These are phyloP conservation scores for Rhagoletis zephyria DNA, from an alignment of 1,140 invertebrate genomes.

Conservation along the genomic window DNA sequence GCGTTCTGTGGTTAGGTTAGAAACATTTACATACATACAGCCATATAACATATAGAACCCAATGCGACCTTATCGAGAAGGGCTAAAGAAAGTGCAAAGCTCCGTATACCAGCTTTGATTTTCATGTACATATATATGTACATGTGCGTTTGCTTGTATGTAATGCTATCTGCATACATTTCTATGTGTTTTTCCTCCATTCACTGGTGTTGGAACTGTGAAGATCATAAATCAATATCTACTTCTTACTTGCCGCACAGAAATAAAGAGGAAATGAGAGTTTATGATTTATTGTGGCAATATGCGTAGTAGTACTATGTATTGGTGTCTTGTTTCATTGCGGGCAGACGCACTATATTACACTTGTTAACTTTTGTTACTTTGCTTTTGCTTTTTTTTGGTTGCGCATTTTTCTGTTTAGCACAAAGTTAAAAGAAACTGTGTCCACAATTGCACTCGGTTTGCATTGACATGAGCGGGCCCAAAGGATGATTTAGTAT, in stretches of 20 bases:
- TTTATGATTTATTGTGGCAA: constrained; percentile 46
- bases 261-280: constrained; percentile 39
- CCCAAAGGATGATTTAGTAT: constrained; percentile 17
- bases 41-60: neutral
- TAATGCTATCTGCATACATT: neutral
- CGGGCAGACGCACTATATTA: neutral
- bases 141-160: neutral
- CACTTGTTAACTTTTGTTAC: constrained; percentile 5
- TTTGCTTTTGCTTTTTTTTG: neutral
- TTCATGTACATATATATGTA: neutral
- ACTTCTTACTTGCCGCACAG: constrained; percentile 35
- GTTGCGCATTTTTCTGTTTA: neutral
- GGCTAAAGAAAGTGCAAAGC: neutral
- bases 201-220: neutral
- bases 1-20: neutral
- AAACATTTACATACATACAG: neutral
- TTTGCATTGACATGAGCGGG: neutral
- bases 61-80: neutral
- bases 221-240: constrained; percentile 48
- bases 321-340: neutral
- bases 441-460: constrained; percentile 3
- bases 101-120: neutral
- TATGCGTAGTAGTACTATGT: neutral
- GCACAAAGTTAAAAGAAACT: neutral
- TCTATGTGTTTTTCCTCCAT: neutral